Conservation (phyloP, 2,113 vertebrate genomes). For the Xenus cinereus region DNA sequence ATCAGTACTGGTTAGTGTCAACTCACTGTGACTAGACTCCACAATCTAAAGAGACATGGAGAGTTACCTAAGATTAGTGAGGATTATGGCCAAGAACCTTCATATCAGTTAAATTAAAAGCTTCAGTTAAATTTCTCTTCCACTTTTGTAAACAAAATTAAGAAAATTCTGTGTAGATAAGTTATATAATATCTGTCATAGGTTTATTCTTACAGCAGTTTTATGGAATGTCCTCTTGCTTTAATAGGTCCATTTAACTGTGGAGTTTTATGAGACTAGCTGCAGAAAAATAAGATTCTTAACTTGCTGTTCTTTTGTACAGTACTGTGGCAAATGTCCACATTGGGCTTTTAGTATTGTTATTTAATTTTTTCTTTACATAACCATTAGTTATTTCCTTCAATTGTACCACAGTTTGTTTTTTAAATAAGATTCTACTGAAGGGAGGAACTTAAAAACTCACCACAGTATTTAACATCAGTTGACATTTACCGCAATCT, state of each 20-base stretch:
- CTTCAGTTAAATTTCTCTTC: neutral
- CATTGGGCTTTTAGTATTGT: conserved; percentile 36
- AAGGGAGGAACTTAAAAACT: conserved; percentile 60
- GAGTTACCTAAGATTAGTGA: neutral
- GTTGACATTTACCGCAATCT: conserved; percentile 69
- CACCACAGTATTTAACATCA: conserved; percentile 66
- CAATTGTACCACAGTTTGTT: conserved; percentile 63
- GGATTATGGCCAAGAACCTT: neutral
- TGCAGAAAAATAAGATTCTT: conserved; percentile 3
- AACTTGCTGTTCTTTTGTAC: neutral
- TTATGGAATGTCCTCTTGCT: neutral
- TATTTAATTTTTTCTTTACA: conserved; percentile 62
- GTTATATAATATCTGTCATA: neutral
- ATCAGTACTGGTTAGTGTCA: neutral
- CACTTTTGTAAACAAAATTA: neutral
- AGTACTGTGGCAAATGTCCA: conserved; percentile 36
- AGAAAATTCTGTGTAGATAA: neutral
- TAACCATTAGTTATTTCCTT: conserved; percentile 70
- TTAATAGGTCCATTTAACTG: neutral
- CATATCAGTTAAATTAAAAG: neutral
- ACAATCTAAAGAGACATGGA: neutral
- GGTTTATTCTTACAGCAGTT: neutral
- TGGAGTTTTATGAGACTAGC: neutral
- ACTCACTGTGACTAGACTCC: neutral
- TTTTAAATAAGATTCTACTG: conserved; percentile 59